Evolutionary conservation across 2,113 vertebrate genomes (phyloP).

Genomic region (Clarias magur): DNA sequence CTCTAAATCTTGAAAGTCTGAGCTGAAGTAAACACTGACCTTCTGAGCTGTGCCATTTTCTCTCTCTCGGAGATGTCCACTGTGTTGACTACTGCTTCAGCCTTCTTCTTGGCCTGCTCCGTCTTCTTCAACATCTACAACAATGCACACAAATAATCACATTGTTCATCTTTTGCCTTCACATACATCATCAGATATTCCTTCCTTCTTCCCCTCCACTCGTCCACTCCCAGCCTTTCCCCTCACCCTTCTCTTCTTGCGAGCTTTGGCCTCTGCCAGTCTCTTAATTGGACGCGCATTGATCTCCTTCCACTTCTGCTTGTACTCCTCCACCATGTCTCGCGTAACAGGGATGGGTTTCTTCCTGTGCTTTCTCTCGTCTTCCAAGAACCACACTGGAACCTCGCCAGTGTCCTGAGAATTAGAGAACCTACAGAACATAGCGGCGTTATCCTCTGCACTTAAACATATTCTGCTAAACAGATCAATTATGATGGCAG

Average conservation of each 20-base stretch:
- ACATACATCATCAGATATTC: not conserved
- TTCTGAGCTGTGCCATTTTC: constrained; percentile 88
- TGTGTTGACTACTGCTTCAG: constrained; percentile 89
- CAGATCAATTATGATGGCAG: not conserved
- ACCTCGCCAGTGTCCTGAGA: constrained; percentile 84
- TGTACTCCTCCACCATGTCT: constrained; percentile 87
- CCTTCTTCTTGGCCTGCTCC: constrained; percentile 95
- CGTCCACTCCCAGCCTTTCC: constrained; percentile 57
- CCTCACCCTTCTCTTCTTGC: constrained; percentile 92
- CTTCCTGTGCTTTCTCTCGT: constrained; percentile 84
- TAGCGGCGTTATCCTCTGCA: not conserved
- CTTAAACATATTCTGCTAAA: not conserved
- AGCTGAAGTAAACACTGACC: constrained; percentile 65
- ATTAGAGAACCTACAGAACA: constrained; percentile 76
- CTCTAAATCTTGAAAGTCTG: not conserved
- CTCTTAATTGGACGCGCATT: constrained; percentile 93
- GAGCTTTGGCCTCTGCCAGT: constrained; percentile 93
- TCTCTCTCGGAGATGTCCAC: constrained; percentile 93
- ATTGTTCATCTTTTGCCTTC: not conserved
- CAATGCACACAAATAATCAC: not conserved
- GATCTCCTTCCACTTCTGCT: constrained; percentile 89
- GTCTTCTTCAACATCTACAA: constrained; percentile 90
- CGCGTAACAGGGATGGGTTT: constrained; percentile 80
- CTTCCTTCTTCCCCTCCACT: not conserved
- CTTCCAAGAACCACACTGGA: constrained; percentile 88